phyloP scores from a whole-genome alignment of 2,888 invertebrate genomes.

The Perizoma flavofasciatum region DNA sequence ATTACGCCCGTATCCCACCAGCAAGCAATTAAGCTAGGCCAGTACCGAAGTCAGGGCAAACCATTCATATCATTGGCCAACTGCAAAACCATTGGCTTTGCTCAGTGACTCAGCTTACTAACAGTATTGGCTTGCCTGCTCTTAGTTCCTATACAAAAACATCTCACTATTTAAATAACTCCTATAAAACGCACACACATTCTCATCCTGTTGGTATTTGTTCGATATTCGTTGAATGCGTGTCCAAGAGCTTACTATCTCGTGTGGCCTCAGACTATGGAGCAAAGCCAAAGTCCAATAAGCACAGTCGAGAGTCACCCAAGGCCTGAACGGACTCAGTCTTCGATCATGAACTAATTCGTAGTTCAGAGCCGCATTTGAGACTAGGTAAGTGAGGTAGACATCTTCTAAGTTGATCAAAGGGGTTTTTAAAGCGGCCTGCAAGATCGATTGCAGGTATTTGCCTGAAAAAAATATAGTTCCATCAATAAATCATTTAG shows the following conservation, averaged over 20 bases:
- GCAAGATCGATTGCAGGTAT: conserved; percentile 67
- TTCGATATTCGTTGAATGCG: conserved; percentile 38
- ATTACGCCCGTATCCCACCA: too few relatives aligned
- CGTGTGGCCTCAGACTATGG: conserved; percentile 55
- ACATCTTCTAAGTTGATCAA: conserved; percentile 89
- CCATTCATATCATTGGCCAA: too few relatives aligned
- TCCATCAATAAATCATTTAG: not conserved
- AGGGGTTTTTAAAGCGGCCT: conserved; percentile 81
- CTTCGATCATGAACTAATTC: conserved; percentile 82
- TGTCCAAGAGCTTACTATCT: conserved; percentile 54
- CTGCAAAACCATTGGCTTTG: too few relatives aligned
- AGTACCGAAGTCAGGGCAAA: too few relatives aligned
- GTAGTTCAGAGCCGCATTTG: conserved; percentile 77
- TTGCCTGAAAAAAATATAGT: conserved; percentile 57
- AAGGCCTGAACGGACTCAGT: conserved; percentile 62
- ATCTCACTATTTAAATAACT: conserved; percentile 46
- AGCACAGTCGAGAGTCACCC: conserved; percentile 47
- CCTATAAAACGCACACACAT: conserved; percentile 46
- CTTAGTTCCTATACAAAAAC: conserved; percentile 46
- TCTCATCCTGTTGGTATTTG: conserved; percentile 9
- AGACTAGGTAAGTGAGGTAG: conserved; percentile 87
- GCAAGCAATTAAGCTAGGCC: too few relatives aligned
- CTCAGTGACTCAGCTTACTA: too few relatives aligned
- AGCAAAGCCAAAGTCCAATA: conserved; percentile 56
- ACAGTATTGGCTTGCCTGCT: not conserved